These are phyloP conservation scores for Centrocercus urophasianus DNA, from an alignment of 2,113 vertebrate species.

Conservation along the genomic window DNA sequence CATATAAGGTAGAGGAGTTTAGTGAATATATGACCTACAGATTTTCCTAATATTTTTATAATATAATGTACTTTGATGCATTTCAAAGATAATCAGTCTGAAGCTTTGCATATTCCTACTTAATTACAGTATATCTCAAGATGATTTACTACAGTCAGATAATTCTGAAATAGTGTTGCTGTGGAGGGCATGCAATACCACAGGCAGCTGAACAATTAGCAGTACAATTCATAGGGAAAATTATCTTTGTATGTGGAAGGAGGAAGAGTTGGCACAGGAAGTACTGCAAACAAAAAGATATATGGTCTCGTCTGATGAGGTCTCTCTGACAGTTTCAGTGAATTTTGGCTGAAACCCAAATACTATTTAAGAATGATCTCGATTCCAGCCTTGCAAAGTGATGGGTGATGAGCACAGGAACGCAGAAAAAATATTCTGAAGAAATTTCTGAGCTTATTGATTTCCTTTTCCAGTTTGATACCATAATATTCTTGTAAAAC, in stretches of 20 bases:
- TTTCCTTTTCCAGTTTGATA: slow-evolving; percentile 25
- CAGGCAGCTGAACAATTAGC: slow-evolving; percentile 29
- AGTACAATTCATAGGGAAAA: neutral
- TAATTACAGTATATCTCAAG: slow-evolving; percentile 61
- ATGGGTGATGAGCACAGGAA: neutral
- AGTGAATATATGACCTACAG: slow-evolving; percentile 57
- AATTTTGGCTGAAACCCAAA: neutral
- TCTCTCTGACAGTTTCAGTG: neutral
- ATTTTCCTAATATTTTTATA: slow-evolving; percentile 45
- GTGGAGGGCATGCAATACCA: neutral
- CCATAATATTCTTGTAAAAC: neutral
- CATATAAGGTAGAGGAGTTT: slow-evolving; percentile 61
- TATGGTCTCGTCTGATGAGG: neutral
- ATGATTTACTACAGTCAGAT: slow-evolving; percentile 60
- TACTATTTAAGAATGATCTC: neutral
- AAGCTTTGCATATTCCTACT: slow-evolving; percentile 64
- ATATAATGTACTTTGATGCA: slow-evolving; percentile 63
- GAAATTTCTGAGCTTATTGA: neutral
- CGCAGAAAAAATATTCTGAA: neutral
- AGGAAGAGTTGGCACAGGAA: neutral
- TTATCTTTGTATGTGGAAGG: neutral
- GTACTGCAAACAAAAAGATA: slow-evolving; percentile 1
- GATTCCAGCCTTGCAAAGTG: neutral
- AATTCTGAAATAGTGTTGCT: neutral
- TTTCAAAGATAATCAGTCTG: slow-evolving; percentile 71